Evolutionary conservation across 2,113 vertebrate species (phyloP).

Genomic region (Atlantisia rogersi): DNA sequence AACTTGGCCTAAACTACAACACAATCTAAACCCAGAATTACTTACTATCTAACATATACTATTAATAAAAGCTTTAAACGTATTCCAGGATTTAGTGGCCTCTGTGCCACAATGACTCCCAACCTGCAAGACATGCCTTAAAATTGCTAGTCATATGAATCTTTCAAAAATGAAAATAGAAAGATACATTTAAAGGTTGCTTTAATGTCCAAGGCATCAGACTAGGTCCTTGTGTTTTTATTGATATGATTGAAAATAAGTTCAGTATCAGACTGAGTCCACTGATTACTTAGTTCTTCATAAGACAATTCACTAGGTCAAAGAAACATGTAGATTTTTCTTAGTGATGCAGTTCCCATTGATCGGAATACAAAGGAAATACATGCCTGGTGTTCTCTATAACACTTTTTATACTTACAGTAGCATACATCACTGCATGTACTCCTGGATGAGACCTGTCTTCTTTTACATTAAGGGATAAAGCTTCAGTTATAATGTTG

Average conservation of each 20-base stretch:
- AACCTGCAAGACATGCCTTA: not conserved
- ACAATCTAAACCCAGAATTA: not conserved
- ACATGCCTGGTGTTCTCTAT: rapidly evolving
- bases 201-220: not conserved
- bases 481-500: constrained; percentile 38
- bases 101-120: not conserved
- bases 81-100: not conserved
- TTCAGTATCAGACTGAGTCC: not conserved
- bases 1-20: too few species aligned
- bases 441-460: not conserved
- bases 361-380: not conserved
- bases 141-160: not conserved
- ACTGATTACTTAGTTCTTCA: not conserved
- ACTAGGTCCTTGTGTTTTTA: not conserved
- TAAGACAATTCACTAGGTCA: not conserved
- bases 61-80: not conserved
- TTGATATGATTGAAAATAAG: not conserved
- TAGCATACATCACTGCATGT: not conserved
- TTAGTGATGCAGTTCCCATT: not conserved
- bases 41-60: not conserved
- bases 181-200: rapidly evolving
- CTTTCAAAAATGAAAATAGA: not conserved
- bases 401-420: not conserved
- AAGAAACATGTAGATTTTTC: not conserved
- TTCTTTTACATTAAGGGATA: constrained; percentile 13